Conservation (phyloP, 1,140 invertebrate genomes). For the Solen grandis region DNA sequence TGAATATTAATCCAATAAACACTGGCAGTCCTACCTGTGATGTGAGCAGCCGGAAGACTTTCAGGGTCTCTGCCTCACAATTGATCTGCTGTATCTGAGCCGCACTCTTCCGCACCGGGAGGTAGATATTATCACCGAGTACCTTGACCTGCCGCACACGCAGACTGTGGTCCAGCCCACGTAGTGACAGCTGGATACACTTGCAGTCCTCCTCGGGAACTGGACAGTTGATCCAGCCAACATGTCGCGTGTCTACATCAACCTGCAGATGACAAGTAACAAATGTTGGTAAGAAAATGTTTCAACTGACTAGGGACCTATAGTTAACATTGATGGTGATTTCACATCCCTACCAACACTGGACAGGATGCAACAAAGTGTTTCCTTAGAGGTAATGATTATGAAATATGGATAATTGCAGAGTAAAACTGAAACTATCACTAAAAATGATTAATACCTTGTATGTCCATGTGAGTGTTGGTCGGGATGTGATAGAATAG, state of each 20-base stretch:
- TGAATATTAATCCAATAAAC: too few relatives aligned
- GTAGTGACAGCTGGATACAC: constrained; percentile 89
- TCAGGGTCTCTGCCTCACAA: constrained; percentile 94
- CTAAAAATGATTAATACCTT: too few relatives aligned
- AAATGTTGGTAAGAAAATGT: constrained; percentile 10
- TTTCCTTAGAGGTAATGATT: too few relatives aligned
- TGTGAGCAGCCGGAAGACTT: constrained; percentile 96
- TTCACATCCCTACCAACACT: too few relatives aligned
- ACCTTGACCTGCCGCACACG: constrained; percentile 91
- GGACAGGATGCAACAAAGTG: too few relatives aligned
- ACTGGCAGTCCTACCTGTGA: constrained; percentile 92
- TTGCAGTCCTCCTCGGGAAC: constrained; percentile 84
- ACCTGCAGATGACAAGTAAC: constrained; percentile 86
- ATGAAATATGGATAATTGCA: too few relatives aligned
- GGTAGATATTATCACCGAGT: constrained; percentile 70
- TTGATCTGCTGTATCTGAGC: constrained; percentile 84
- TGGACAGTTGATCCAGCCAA: constrained; percentile 87
- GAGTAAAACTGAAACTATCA: too few relatives aligned
- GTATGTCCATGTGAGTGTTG: too few relatives aligned
- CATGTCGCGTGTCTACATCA: constrained; percentile 88
- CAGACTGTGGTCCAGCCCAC: constrained; percentile 94
- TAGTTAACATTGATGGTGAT: too few relatives aligned
- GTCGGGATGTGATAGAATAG: too few relatives aligned
- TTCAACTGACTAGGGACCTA: too few relatives aligned
- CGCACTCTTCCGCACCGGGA: constrained; percentile 73